These are phyloP conservation scores for Didymodactylos carnosus DNA, from an alignment of 2,888 invertebrate genomes.

Conservation along the genomic window DNA sequence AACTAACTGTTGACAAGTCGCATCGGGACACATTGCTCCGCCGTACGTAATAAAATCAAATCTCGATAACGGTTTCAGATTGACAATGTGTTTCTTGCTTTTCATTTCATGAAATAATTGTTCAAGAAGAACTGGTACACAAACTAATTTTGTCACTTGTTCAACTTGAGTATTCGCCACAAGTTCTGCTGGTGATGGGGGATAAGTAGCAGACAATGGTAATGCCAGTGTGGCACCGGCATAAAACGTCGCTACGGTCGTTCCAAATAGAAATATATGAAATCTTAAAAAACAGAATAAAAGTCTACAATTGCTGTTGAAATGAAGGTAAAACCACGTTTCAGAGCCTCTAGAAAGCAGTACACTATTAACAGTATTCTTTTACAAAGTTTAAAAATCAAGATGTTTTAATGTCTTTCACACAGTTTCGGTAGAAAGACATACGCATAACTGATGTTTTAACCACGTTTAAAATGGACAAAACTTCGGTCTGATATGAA, in stretches of 20 bases:
- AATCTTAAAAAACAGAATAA: too few species aligned
- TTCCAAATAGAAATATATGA: not conserved
- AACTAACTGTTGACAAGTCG: not conserved
- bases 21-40: not conserved
- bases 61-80: not conserved
- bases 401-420: too few species aligned
- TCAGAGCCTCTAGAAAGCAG: too few species aligned
- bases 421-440: too few species aligned
- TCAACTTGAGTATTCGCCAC: not conserved
- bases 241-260: not conserved
- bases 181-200: not conserved
- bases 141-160: not conserved
- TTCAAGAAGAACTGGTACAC: not conserved
- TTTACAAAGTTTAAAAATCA: too few species aligned
- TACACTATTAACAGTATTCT: too few species aligned
- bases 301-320: too few species aligned
- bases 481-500: too few species aligned
- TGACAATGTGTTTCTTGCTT: not conserved
- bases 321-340: too few species aligned
- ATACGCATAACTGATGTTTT: too few species aligned
- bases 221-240: not conserved
- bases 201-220: not conserved
- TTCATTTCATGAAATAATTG: not conserved
- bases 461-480: too few species aligned
- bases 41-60: not conserved